A percentile compares a stretch with the other conserved stretches of the same genome.
Evolutionary conservation across 2,113 vertebrate genomes (phyloP).

Genomic region (Nyctereutes procyonoides): DNA sequence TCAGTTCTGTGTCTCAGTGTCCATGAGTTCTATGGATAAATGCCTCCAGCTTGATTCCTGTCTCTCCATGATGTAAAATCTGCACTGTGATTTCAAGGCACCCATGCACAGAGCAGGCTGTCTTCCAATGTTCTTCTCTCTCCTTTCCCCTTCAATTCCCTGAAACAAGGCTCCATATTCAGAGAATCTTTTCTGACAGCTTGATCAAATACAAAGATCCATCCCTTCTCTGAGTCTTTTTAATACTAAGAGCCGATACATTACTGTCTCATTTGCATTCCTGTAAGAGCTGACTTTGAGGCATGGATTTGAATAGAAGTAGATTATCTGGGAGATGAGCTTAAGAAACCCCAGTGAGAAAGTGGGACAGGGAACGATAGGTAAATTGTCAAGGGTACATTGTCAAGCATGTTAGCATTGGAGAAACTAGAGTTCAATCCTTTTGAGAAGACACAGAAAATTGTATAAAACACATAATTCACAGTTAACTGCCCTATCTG

Average conservation of each 20-base stretch:
- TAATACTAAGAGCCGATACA: not conserved
- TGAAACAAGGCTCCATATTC: not conserved
- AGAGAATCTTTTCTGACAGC: not conserved
- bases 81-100: not conserved
- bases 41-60: not conserved
- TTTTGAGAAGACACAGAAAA: not conserved
- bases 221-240: not conserved
- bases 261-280: not conserved
- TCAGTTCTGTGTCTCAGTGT: not conserved
- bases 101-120: not conserved
- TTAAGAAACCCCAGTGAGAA: not conserved
- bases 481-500: not conserved
- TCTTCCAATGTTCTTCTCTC: not conserved
- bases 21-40: not conserved
- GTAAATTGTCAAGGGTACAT: not conserved
- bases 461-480: not conserved
- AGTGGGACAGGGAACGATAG: not conserved
- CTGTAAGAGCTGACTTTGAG: not conserved
- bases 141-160: not conserved
- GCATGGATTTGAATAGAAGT: not conserved
- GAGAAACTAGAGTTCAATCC: not conserved
- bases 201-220: not conserved
- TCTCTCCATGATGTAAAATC: not conserved
- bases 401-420: not conserved
- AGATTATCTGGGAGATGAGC: not conserved